Evolutionary conservation across 2,888 invertebrate species (phyloP).

Genomic region (Aleiodes alternator): DNA sequence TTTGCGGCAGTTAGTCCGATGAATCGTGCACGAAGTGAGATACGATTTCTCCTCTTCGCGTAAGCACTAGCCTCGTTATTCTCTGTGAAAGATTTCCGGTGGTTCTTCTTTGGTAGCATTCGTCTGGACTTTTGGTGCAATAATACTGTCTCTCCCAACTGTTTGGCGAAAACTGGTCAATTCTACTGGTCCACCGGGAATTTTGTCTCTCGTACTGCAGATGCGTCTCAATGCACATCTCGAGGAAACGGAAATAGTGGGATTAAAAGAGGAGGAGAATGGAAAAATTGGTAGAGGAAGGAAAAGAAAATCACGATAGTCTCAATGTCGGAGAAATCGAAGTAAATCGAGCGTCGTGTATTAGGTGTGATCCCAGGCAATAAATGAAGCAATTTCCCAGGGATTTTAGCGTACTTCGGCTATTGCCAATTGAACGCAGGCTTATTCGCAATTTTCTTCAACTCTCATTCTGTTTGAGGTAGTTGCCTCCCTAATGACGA

Average conservation of each 20-base stretch:
- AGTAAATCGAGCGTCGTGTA: constrained; percentile 51
- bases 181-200: constrained; percentile 1
- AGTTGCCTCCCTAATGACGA: too few species aligned
- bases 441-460: too few species aligned
- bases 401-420: constrained; percentile 61
- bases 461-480: too few species aligned
- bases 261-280: background rate
- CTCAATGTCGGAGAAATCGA: constrained; percentile 50
- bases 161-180: constrained; percentile 8
- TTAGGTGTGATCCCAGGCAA: constrained; percentile 60
- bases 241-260: constrained; percentile 16
- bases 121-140: background rate
- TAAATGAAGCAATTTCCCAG: constrained; percentile 66
- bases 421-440: constrained; percentile 51
- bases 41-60: background rate
- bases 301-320: constrained; percentile 37
- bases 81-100: constrained; percentile 14
- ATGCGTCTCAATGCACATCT: constrained; percentile 26
- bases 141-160: constrained; percentile 13
- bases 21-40: too few species aligned
- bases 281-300: background rate
- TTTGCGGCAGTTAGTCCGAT: background rate
- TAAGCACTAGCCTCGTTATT: constrained; percentile 11
- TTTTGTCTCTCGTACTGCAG: constrained; percentile 14
- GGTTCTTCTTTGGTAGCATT: constrained; percentile 3